Conservation (phyloP, 1,140 invertebrate genomes). For the Drosophila melanica region DNA sequence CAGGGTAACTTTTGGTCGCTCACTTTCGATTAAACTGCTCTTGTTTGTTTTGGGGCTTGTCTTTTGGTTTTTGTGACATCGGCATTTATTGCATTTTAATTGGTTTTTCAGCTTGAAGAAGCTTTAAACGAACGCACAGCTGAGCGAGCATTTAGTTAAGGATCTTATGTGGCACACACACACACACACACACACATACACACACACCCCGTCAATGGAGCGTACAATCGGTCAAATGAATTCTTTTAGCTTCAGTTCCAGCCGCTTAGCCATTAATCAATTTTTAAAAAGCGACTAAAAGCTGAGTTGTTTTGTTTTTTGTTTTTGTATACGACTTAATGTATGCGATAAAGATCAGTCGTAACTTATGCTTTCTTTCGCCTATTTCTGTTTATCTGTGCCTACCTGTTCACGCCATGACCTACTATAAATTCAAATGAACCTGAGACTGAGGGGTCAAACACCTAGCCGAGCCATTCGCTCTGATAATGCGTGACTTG, state of each 20-base stretch:
- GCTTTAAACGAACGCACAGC: conserved; percentile 43
- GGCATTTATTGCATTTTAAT: conserved; percentile 74
- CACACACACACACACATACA: background rate
- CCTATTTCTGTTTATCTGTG: conserved; percentile 38
- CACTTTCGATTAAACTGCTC: background rate
- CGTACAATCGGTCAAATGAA: conserved; percentile 20
- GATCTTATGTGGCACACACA: conserved; percentile 20
- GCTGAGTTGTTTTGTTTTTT: conserved; percentile 8
- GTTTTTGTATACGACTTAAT: conserved; percentile 36
- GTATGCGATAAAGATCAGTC: conserved; percentile 60
- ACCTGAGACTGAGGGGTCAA: conserved; percentile 58
- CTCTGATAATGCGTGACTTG: conserved; percentile 78
- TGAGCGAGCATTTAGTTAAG: conserved; percentile 36
- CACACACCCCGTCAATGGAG: conserved; percentile 6
- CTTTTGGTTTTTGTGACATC: conserved; percentile 54
- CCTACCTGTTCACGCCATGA: conserved; percentile 67
- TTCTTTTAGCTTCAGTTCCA: conserved; percentile 5
- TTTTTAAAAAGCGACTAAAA: conserved; percentile 35
- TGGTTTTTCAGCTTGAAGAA: conserved; percentile 70
- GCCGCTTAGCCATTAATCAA: conserved; percentile 56
- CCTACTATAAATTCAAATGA: conserved; percentile 71
- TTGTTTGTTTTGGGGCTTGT: conserved; percentile 49
- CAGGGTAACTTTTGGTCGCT: background rate
- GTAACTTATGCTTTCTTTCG: conserved; percentile 71
- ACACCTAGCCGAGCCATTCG: conserved; percentile 55